These are phyloP conservation scores for Poecilia wingei DNA, from an alignment of 2,797 vertebrate genomes.

Conservation along the genomic window DNA sequence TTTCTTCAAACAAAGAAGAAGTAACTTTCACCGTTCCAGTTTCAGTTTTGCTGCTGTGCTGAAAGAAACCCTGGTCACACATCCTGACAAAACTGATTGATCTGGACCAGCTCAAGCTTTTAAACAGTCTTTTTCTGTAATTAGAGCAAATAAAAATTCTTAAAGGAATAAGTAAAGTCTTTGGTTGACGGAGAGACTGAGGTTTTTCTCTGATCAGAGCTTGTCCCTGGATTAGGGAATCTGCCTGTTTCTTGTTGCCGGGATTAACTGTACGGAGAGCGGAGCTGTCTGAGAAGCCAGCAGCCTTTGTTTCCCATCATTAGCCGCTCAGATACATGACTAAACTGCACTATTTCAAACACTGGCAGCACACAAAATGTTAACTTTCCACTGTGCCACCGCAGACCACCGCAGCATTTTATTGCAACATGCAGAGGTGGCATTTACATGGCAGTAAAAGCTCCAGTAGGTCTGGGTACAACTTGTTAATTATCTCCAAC, in stretches of 20 bases:
- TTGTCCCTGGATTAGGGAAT: slow-evolving; percentile 10
- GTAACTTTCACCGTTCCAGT: too few relatives aligned
- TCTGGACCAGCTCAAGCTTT: background rate
- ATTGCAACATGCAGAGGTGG: slow-evolving; percentile 62
- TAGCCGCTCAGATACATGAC: slow-evolving; percentile 35
- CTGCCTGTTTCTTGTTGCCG: slow-evolving; percentile 1
- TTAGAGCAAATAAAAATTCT: slow-evolving; percentile 42
- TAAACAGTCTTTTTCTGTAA: background rate
- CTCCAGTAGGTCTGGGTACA: slow-evolving; percentile 24
- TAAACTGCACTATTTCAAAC: slow-evolving; percentile 41
- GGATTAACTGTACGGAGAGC: slow-evolving; percentile 13
- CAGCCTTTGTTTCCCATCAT: slow-evolving; percentile 49
- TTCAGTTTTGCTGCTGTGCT: background rate
- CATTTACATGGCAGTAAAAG: slow-evolving; percentile 58
- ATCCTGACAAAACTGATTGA: background rate
- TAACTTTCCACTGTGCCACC: slow-evolving; percentile 56
- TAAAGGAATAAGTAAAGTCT: slow-evolving; percentile 16
- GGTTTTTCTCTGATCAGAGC: slow-evolving; percentile 15
- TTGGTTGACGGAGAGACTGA: background rate
- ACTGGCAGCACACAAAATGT: slow-evolving; percentile 35
- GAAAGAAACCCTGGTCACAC: background rate
- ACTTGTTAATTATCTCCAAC: slow-evolving; percentile 23
- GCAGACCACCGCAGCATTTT: slow-evolving; percentile 55
- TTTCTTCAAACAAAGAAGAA: background rate
- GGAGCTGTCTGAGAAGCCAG: slow-evolving; percentile 8